phyloP scores from a whole-genome alignment of 1,140 invertebrate genomes.

The Brachionus rubens region DNA sequence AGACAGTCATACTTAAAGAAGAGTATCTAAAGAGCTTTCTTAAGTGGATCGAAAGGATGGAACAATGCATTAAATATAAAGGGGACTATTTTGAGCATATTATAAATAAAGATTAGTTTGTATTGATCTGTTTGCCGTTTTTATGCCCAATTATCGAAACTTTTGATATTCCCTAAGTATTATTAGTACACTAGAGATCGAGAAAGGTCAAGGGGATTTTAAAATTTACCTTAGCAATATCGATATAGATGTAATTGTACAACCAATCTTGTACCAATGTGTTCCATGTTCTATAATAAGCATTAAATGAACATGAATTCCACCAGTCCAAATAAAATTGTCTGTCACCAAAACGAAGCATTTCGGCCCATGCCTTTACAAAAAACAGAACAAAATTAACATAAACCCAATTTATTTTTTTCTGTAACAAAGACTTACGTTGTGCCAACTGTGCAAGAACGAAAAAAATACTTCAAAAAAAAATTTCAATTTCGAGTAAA shows the following conservation, averaged over 20 bases:
- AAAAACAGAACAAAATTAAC: conserved; percentile 18
- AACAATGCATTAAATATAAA: too few relatives aligned
- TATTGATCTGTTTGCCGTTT: too few relatives aligned
- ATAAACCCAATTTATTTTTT: conserved; percentile 47
- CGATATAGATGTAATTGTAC: conserved; percentile 83
- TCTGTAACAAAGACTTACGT: conserved; percentile 70
- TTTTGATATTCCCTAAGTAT: too few relatives aligned
- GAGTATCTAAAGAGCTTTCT: too few relatives aligned
- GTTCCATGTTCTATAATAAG: conserved; percentile 86
- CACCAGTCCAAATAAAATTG: conserved; percentile 76
- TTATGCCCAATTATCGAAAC: too few relatives aligned
- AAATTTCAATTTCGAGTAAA: neutral
- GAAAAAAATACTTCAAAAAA: conserved; percentile 68
- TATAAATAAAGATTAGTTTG: too few relatives aligned
- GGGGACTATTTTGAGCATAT: too few relatives aligned
- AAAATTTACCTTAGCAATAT: conserved; percentile 62
- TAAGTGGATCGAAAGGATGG: too few relatives aligned
- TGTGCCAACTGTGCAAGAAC: conserved; percentile 80
- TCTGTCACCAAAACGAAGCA: conserved; percentile 78
- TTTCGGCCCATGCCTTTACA: conserved; percentile 71
- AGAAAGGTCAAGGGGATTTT: too few relatives aligned
- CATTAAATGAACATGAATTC: conserved; percentile 75
- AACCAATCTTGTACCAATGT: conserved; percentile 89
- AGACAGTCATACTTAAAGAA: too few relatives aligned
- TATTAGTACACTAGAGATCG: too few relatives aligned